Evolutionary conservation across 2,888 invertebrate genomes (phyloP), one percentile per base, ranked within the genome.

Genomic region (Drosophila putrida): DNA sequence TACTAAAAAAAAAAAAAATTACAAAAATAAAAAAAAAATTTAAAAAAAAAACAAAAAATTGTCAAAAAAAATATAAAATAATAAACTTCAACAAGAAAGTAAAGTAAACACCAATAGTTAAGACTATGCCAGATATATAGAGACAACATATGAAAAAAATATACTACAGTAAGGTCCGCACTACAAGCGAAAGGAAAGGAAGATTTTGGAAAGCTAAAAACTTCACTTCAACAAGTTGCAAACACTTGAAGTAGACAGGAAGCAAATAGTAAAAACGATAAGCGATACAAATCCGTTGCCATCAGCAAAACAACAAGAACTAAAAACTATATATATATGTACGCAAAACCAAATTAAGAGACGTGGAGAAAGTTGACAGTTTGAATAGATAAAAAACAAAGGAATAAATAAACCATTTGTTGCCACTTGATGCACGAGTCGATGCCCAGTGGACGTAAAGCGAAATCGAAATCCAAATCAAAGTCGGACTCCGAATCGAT

Each of bases 1-100:
- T 88, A 80, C 71, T 76, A 74, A 80, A 55, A 43, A 71, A 79
- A 72, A 78, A 78, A 69, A 74, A 62, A 49, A 72, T 50, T 74
- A 66, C 63, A 76, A 61, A 50, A 33, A 59, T 70, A 78, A 78
- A 74, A 69, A 61, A 71, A 69, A 72, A 69, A 81, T 62, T 20
- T 25, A 50, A 10, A 60, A 50, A 10, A 60, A 64, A 73, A 64
- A 67, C 41, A 43, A 64, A 75, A 65, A 66, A 76, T 58, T 38
- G 10, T 39, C 20, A 60, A 58, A 71, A 62, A 67, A 47, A 50
- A 66, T 73, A 65, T 58, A 74, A 65, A 54, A 43, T 13, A 15
- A 33, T 10, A 27, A 25, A 13, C 28, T 11, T 51, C 71, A 66
- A 65, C 41, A 49, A 63, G n/a, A 41, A 61, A 50, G 49, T 53